Percentiles rank a stretch among this genome's conserved stretches.
These are phyloP conservation scores for Nebria brevicollis DNA, from an alignment of 2,888 invertebrate genomes.

Conservation along the genomic window DNA sequence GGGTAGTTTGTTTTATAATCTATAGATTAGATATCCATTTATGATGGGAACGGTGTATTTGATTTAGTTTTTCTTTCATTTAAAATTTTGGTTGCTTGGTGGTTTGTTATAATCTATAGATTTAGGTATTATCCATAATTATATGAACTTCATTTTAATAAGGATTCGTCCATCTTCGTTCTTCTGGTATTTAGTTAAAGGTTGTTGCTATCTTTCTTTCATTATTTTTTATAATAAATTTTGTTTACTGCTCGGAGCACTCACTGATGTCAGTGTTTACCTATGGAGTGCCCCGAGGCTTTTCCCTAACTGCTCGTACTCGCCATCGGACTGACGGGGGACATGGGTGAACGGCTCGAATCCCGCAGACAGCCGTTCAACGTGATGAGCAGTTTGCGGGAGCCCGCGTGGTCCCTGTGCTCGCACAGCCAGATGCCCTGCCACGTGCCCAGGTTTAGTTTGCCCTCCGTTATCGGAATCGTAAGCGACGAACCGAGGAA, in stretches of 20 bases:
- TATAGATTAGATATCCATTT: background rate
- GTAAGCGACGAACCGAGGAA: slow-evolving; percentile 95
- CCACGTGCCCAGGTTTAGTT: slow-evolving; percentile 95
- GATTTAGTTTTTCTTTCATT: background rate
- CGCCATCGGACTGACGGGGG: slow-evolving; percentile 85
- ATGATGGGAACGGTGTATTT: background rate
- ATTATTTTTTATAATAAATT: slow-evolving; percentile 50
- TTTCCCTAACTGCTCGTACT: slow-evolving; percentile 93
- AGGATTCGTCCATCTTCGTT: background rate
- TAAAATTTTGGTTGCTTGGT: background rate
- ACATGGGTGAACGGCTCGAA: slow-evolving; percentile 86
- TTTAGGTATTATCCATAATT: background rate
- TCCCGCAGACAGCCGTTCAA: slow-evolving; percentile 91
- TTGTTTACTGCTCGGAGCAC: slow-evolving; percentile 55
- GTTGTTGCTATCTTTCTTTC: background rate
- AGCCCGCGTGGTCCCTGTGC: slow-evolving; percentile 95
- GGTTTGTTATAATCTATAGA: background rate
- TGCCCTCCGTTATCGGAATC: slow-evolving; percentile 96
- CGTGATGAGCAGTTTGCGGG: slow-evolving; percentile 85
- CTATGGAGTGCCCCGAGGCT: slow-evolving; percentile 65
- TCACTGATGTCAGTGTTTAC: slow-evolving; percentile 60
- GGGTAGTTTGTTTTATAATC: background rate
- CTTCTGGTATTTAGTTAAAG: slow-evolving; percentile 3
- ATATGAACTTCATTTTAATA: background rate
- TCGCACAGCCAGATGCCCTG: slow-evolving; percentile 99